Conservation (phyloP, 2,888 invertebrate genomes). For the Drosophila sordidapex region DNA sequence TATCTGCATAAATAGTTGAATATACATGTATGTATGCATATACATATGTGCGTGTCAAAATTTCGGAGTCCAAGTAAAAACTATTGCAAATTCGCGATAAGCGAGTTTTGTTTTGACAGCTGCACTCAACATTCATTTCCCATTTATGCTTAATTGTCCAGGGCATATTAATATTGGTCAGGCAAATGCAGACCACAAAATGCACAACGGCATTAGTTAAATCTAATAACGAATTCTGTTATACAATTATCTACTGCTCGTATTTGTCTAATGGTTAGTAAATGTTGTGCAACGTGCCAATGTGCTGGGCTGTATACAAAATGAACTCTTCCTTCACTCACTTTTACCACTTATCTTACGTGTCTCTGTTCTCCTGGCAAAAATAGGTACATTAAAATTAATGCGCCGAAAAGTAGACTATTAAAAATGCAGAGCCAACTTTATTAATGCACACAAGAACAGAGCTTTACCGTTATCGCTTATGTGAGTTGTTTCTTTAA, state of each 20-base stretch:
- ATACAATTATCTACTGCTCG: constrained; percentile 12
- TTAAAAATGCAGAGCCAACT: constrained; percentile 68
- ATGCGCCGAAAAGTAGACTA: constrained; percentile 77
- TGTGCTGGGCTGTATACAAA: background rate
- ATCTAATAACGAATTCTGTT: constrained; percentile 43
- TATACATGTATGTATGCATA: background rate
- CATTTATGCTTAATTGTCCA: constrained; percentile 19
- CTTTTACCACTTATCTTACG: no score
- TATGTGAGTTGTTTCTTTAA: constrained; percentile 48
- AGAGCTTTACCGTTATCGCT: constrained; percentile 19
- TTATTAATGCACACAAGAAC: constrained; percentile 58
- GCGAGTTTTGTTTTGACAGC: constrained; percentile 32
- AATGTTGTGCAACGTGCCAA: constrained; percentile 12
- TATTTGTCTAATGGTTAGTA: constrained; percentile 36
- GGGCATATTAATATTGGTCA: constrained; percentile 19
- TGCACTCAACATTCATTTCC: constrained; percentile 24
- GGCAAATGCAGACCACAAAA: constrained; percentile 29
- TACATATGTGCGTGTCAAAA: constrained; percentile 6
- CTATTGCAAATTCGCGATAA: constrained; percentile 61
- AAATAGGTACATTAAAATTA: constrained; percentile 67
- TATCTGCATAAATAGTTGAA: constrained; percentile 65
- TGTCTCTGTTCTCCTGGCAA: background rate
- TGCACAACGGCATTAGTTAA: constrained; percentile 16
- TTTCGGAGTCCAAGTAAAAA: constrained; percentile 10
- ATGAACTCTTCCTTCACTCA: background rate